Evolutionary conservation across 2,113 vertebrate genomes (phyloP).

Genomic region (Equus quagga): DNA sequence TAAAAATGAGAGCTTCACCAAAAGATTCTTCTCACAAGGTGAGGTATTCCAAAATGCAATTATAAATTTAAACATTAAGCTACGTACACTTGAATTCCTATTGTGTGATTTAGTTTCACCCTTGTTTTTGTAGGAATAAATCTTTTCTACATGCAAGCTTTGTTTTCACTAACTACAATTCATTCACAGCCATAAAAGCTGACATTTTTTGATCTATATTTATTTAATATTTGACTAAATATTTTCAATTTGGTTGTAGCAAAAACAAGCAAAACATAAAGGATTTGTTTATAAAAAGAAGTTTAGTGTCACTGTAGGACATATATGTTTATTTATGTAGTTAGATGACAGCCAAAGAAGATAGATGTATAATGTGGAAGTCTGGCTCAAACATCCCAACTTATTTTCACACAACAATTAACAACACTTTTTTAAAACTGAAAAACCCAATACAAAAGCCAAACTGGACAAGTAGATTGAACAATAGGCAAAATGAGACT

Average conservation of each 20-base stretch:
- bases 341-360: not conserved
- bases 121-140: not conserved
- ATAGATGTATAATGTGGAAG: rapidly evolving
- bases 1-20: not conserved
- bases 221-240: not conserved
- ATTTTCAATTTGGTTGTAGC: not conserved
- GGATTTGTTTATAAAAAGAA: not conserved
- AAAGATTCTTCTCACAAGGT: not conserved
- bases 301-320: not conserved
- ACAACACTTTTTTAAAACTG: not conserved
- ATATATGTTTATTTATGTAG: not conserved
- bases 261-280: not conserved
- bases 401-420: not conserved
- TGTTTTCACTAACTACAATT: not conserved
- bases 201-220: not conserved
- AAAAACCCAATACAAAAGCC: not conserved
- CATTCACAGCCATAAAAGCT: not conserved
- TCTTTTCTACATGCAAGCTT: not conserved
- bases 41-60: not conserved
- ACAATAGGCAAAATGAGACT: not conserved
- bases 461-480: not conserved
- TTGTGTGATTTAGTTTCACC: not conserved
- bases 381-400: not conserved
- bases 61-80: not conserved
- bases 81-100: not conserved